Evolutionary conservation across 2,797 vertebrate genomes (phyloP), one percentile per base, ranked within the genome.

Genomic region (Lepus oiostolus): DNA sequence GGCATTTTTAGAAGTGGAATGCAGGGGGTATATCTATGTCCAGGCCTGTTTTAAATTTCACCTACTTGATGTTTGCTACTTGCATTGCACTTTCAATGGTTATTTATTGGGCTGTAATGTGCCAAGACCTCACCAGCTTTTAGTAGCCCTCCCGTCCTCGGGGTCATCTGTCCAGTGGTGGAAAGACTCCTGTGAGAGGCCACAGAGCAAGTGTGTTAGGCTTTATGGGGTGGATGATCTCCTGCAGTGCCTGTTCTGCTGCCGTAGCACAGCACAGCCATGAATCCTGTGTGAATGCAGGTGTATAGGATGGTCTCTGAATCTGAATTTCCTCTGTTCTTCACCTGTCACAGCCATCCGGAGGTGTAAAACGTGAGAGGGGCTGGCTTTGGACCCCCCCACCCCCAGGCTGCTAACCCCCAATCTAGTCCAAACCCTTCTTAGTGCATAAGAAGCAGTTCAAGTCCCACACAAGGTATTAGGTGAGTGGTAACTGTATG

Each of bases 271-370:
- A 74, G 12, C 74, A 68, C 65, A 30, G 75, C 32, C n/a, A 22
- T 35, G 68, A 65, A 63, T 86, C 65, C 35, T 32, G 30, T 1
- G 0, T 70, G 71, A 80, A 63, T 50, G 26, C 75, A 54, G 60
- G 52, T 50, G 26, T 65, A 19, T 21, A 50, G 50, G 38, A 12
- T n/a, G 42, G 70, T 83, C 35, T 26, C 50, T 81, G 16, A 21
- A 26, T 70, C 79, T 92, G 84, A 85, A 88, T 85, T 90, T 84
- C 32, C 58, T 62, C 22, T 42, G 35, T 47, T 96, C 94, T 92
- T 80, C 58, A 83, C 28, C 11, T 35, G 68, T 95, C 32, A 35
- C 12, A 62, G 52, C 21, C 24, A 42, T 88, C 91, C 70, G 47
- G 80, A 85, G 92, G 67, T 67, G 1, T 88, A n/a, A 80, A 81